phyloP scores from a whole-genome alignment of 35 echinoderm and acorn worm species.

The Strongylocentrotus purpuratus region DNA sequence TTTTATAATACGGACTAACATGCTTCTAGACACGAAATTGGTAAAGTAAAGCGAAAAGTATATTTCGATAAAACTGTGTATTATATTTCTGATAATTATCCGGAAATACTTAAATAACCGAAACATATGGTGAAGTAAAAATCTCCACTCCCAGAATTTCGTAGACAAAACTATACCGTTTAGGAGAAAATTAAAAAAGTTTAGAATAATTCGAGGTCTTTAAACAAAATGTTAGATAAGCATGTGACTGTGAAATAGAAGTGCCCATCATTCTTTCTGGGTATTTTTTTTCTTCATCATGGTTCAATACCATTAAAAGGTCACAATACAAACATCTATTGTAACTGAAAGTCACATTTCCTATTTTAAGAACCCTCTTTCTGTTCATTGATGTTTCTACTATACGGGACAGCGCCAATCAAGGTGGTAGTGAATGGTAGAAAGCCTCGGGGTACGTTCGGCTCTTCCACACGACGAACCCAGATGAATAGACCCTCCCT shows the following conservation, averaged over 20 bases:
- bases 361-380: background rate
- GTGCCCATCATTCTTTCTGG: background rate
- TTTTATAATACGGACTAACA: too few relatives aligned
- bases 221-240: background rate
- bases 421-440: background rate
- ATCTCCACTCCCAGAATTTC: too few relatives aligned
- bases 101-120: too few relatives aligned
- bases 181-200: too few relatives aligned
- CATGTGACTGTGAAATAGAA: background rate
- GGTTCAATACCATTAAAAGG: slow-evolving; percentile 18
- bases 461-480: slow-evolving; percentile 32
- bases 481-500: slow-evolving; percentile 20
- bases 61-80: too few relatives aligned
- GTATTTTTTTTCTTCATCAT: background rate
- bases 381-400: slow-evolving; percentile 35
- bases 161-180: too few relatives aligned
- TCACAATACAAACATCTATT: slow-evolving; percentile 6
- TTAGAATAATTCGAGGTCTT: too few relatives aligned
- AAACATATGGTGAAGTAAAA: too few relatives aligned
- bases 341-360: slow-evolving; percentile 17
- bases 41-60: too few relatives aligned
- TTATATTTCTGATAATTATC: too few relatives aligned
- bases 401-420: slow-evolving; percentile 37
- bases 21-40: too few relatives aligned
- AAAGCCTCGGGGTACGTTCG: background rate